A percentile compares a stretch with the other conserved stretches of the same genome.
phyloP scores from a whole-genome alignment of 2,797 vertebrate species.

The Novumbra hubbsi region DNA sequence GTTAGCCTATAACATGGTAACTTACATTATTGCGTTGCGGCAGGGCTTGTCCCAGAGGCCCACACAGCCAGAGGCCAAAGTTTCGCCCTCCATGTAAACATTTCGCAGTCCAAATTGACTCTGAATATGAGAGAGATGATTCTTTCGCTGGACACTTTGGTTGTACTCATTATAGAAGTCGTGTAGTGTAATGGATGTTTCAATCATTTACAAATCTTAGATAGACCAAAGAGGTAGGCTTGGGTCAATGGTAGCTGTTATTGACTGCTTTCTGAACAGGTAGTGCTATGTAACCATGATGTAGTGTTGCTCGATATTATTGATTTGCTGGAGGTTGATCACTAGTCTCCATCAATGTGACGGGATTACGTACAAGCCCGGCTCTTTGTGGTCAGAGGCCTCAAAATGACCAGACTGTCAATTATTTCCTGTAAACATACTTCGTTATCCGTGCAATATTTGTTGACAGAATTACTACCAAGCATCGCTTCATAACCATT shows the following conservation, averaged over 20 bases:
- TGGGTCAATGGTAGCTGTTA: neutral
- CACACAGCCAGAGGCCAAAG: constrained; percentile 47
- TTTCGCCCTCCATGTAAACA: neutral
- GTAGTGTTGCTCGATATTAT: neutral
- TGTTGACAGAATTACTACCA: neutral
- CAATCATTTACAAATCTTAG: neutral
- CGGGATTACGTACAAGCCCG: neutral
- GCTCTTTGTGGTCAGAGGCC: neutral
- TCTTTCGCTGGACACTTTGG: constrained; percentile 25
- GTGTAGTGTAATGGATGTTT: neutral
- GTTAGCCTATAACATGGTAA: constrained; percentile 35
- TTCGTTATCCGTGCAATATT: neutral
- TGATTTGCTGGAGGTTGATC: neutral
- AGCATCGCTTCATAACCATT: neutral
- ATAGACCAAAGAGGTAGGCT: neutral
- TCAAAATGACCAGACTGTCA: neutral
- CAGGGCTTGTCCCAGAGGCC: constrained; percentile 52
- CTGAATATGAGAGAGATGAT: neutral
- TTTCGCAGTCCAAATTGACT: neutral
- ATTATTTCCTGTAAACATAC: neutral
- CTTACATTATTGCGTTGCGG: constrained; percentile 19
- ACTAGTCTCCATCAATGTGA: neutral
- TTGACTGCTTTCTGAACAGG: neutral
- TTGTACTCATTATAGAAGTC: neutral
- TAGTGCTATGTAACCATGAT: neutral